Evolutionary conservation across 23 tunicate species (phyloP).

Genomic region (Diplosoma virens): DNA sequence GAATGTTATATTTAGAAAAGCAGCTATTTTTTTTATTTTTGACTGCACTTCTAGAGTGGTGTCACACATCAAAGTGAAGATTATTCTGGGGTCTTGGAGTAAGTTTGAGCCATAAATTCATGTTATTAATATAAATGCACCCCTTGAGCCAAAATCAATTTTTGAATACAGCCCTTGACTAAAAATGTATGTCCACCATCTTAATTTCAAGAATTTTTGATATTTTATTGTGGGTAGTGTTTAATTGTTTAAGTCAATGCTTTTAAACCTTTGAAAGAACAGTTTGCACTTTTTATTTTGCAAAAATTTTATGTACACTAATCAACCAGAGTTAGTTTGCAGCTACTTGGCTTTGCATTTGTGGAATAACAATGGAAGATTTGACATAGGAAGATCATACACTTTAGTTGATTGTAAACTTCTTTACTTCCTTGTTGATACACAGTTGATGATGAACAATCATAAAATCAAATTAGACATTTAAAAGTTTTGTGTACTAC

Average conservation of each 20-base stretch:
- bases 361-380: conserved; percentile 8
- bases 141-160: no score
- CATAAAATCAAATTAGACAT: neutral
- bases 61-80: no score
- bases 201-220: no score
- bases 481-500: neutral
- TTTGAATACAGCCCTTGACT: no score
- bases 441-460: neutral
- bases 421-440: neutral
- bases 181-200: no score
- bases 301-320: neutral
- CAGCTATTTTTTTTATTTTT: no score
- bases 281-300: conserved; percentile 18
- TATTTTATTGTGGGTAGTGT: no score
- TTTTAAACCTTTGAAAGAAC: neutral
- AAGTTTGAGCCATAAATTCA: no score
- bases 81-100: no score
- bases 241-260: neutral
- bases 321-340: conserved; percentile 6
- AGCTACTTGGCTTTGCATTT: neutral
- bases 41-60: no score
- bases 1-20: no score
- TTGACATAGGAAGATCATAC: neutral
- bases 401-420: neutral
- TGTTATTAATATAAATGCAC: no score